These are phyloP conservation scores for Tautogolabrus adspersus DNA, from an alignment of 2,113 vertebrate genomes.

Conservation along the genomic window DNA sequence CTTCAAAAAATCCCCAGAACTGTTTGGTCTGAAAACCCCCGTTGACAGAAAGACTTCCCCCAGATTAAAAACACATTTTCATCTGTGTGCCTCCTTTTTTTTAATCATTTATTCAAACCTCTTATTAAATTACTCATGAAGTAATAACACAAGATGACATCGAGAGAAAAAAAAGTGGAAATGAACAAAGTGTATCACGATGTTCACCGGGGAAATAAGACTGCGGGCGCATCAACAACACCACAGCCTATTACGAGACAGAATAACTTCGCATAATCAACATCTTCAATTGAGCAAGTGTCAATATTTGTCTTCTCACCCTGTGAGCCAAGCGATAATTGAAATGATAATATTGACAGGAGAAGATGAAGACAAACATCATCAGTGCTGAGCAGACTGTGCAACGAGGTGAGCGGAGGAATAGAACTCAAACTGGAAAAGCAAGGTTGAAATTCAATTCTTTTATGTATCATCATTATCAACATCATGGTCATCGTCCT, in stretches of 20 bases:
- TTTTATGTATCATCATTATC: neutral
- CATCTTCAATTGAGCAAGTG: conserved; percentile 15
- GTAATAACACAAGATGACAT: conserved; percentile 1
- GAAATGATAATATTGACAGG: neutral
- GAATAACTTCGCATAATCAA: conserved; percentile 30
- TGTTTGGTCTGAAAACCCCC: too few relatives aligned
- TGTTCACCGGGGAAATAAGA: conserved; percentile 50
- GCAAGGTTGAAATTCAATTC: conserved; percentile 9
- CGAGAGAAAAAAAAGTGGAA: neutral
- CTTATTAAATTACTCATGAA: neutral
- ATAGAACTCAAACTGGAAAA: conserved; percentile 19
- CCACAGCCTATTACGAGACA: conserved; percentile 19
- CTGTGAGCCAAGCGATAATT: conserved; percentile 19
- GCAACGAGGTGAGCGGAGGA: neutral
- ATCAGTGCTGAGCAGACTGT: neutral
- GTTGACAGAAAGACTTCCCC: too few relatives aligned
- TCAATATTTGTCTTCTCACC: conserved; percentile 34
- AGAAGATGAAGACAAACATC: conserved; percentile 18
- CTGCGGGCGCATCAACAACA: neutral
- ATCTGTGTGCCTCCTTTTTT: too few relatives aligned
- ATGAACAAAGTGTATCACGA: neutral
- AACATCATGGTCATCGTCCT: neutral
- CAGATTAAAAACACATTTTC: too few relatives aligned
- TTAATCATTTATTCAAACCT: too few relatives aligned
- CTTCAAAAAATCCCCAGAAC: too few relatives aligned